Evolutionary conservation across 37 sponge, comb jelly and placozoan species (phyloP).

Genomic region (Petrosia ficiformis): DNA sequence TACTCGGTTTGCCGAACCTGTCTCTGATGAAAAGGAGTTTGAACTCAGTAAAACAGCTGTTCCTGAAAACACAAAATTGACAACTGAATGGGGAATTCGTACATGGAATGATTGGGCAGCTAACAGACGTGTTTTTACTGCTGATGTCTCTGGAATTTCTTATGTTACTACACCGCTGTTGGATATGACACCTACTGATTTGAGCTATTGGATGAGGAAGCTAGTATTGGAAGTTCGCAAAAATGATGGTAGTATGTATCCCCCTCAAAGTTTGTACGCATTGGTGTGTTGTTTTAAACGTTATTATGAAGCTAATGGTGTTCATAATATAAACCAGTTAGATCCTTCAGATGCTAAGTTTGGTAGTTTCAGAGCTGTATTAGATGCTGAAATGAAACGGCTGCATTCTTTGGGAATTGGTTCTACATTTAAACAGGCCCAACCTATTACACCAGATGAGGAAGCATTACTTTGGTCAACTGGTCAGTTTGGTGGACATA

Average conservation of each 20-base stretch:
- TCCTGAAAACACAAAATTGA: no score
- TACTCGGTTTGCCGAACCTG: no score
- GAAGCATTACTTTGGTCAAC: conserved; percentile 29
- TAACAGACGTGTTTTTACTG: no score
- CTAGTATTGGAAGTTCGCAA: no score
- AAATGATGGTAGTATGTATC: no score
- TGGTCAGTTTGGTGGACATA: conserved; percentile 19
- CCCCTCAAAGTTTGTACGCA: conserved; percentile 36
- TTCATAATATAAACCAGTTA: conserved; percentile 6
- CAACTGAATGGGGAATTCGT: no score
- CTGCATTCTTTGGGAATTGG: conserved; percentile 33
- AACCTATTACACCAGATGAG: conserved; percentile 34
- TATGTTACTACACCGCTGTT: no score
- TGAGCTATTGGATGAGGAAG: no score
- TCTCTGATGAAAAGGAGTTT: no score
- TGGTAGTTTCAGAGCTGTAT: conserved; percentile 16
- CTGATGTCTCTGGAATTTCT: no score
- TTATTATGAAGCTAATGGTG: conserved; percentile 3
- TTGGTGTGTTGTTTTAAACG: conserved; percentile 39
- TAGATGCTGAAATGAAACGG: conserved; percentile 48
- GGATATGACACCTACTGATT: no score
- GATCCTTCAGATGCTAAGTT: conserved; percentile 16
- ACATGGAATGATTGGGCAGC: conserved; percentile 31
- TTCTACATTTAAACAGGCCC: conserved; percentile 15
- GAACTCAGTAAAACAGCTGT: no score